Conservation (phyloP, 2,888 invertebrate genomes). For the Heliconius erato region DNA sequence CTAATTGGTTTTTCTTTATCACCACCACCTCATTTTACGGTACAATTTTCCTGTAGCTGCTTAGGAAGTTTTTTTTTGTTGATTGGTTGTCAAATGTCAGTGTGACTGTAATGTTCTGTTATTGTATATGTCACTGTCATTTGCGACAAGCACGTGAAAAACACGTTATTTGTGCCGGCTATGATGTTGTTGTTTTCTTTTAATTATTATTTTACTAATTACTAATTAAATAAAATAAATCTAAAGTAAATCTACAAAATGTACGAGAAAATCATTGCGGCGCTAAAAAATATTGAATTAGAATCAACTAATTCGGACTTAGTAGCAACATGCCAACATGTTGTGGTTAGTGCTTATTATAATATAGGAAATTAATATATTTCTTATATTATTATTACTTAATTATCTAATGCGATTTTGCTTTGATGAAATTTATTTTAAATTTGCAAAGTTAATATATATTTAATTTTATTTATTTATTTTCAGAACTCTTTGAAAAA, state of each 20-base stretch:
- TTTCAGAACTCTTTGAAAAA: slow-evolving; percentile 58
- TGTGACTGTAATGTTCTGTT: neutral
- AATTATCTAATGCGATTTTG: too few relatives aligned
- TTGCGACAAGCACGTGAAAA: slow-evolving; percentile 55
- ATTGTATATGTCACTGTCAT: slow-evolving; percentile 25
- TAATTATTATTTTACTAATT: slow-evolving; percentile 21
- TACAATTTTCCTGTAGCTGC: neutral
- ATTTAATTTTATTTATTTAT: slow-evolving; percentile 3
- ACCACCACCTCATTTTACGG: neutral
- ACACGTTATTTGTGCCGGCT: slow-evolving; percentile 41
- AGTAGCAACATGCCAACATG: slow-evolving; percentile 63
- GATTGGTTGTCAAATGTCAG: neutral
- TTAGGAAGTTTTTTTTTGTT: neutral
- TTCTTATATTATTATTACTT: too few relatives aligned
- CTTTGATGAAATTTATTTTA: neutral
- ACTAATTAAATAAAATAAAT: slow-evolving; percentile 12
- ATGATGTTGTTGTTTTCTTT: slow-evolving; percentile 41
- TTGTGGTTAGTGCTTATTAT: slow-evolving; percentile 67
- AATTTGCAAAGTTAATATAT: neutral
- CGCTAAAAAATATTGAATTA: slow-evolving; percentile 56
- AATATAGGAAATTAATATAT: neutral
- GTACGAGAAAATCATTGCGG: slow-evolving; percentile 52
- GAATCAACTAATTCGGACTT: slow-evolving; percentile 65
- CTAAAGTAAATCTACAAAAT: slow-evolving; percentile 45
- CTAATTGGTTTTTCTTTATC: neutral